Evolutionary conservation across 2,888 invertebrate species (phyloP).

Genomic region (Rhyacophila evoluta): DNA sequence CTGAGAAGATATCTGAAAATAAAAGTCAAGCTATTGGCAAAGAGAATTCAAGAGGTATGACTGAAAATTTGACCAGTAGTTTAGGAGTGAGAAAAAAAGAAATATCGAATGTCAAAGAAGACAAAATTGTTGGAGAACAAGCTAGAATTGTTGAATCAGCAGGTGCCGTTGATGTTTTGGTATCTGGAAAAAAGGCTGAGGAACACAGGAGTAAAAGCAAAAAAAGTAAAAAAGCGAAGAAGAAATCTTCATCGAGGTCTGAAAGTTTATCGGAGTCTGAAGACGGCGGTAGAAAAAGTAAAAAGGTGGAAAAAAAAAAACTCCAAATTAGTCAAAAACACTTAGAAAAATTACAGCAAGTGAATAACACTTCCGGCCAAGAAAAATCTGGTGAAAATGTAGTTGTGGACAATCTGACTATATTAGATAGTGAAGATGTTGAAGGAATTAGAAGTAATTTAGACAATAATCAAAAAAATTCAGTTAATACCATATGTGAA

Average conservation of each 20-base stretch:
- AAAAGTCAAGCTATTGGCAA: constrained; percentile 1
- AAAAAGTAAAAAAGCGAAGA: constrained; percentile 58
- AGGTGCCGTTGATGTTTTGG: too few relatives aligned
- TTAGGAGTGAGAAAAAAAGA: background rate
- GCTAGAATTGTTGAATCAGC: background rate
- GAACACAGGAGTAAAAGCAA: constrained; percentile 46
- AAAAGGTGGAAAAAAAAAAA: constrained; percentile 49
- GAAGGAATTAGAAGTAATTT: background rate
- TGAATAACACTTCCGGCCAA: background rate
- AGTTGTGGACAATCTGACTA: background rate
- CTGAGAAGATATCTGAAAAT: background rate
- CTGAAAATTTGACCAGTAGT: background rate
- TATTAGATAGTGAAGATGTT: background rate
- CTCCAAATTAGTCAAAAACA: constrained; percentile 38
- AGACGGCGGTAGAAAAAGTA: constrained; percentile 9
- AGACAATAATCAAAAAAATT: background rate
- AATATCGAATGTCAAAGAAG: background rate
- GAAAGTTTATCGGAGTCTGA: background rate
- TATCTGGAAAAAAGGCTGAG: background rate
- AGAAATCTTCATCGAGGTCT: constrained; percentile 55
- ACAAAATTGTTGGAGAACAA: background rate
- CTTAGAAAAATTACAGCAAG: constrained; percentile 41
- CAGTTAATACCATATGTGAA: too few relatives aligned
- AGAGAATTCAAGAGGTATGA: background rate
- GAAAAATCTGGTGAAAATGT: background rate